phyloP scores from a whole-genome alignment of 2,113 vertebrate genomes.

The Ornithorhynchus anatinus region DNA sequence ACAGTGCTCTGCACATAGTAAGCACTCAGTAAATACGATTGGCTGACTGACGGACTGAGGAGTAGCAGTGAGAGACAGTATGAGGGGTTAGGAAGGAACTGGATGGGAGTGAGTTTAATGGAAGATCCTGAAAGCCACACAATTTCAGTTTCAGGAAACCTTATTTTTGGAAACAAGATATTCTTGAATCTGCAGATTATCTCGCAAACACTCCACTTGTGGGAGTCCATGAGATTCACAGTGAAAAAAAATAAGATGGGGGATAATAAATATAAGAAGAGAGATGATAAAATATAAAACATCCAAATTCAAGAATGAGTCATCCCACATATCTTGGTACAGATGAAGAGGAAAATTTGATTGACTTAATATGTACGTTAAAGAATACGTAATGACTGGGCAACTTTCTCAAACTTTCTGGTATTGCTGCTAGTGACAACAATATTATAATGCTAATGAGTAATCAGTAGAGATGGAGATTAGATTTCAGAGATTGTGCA shows the following conservation, averaged over 20 bases:
- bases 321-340: not conserved
- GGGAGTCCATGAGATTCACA: not conserved
- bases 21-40: too few relatives aligned
- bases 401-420: not conserved
- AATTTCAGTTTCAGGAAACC: not conserved
- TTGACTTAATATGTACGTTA: not conserved
- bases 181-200: not conserved
- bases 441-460: not conserved
- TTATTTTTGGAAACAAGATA: not conserved
- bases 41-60: too few relatives aligned
- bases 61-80: too few relatives aligned
- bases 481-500: not conserved
- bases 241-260: too few relatives aligned
- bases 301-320: not conserved
- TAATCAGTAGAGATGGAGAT: slow-evolving; percentile 8
- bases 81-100: too few relatives aligned
- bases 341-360: not conserved
- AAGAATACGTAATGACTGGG: not conserved
- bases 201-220: not conserved
- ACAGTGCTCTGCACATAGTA: too few relatives aligned
- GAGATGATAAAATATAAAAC: not conserved
- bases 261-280: not conserved
- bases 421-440: not conserved
- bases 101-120: too few relatives aligned
- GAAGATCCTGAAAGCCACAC: not conserved